phyloP scores from a whole-genome alignment of 2,888 invertebrate species.

The Cacoxenus indagator region DNA sequence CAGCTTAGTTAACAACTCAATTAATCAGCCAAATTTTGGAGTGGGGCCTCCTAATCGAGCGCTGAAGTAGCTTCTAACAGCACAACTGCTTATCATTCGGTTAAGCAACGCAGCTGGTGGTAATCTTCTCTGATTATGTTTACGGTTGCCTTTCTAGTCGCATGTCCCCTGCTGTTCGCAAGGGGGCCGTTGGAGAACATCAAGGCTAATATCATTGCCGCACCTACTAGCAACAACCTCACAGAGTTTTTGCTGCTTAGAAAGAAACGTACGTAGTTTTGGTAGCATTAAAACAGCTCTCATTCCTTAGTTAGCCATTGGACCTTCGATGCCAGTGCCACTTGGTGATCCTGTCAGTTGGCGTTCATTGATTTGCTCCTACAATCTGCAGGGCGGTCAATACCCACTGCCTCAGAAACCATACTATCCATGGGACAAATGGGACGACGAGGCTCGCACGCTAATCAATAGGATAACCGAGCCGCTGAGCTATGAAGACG shows the following conservation, averaged over 20 bases:
- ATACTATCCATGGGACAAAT: conserved; percentile 53
- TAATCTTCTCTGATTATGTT: too few species aligned
- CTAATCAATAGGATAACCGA: conserved; percentile 32
- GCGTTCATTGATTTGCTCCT: conserved; percentile 49
- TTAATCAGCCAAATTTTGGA: too few species aligned
- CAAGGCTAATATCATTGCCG: not conserved
- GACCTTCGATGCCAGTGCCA: conserved; percentile 47
- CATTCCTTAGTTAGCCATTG: conserved; percentile 24
- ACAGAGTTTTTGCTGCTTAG: conserved; percentile 3
- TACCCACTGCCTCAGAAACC: conserved; percentile 49
- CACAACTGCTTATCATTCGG: too few species aligned
- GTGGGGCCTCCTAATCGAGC: not conserved
- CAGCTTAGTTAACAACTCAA: not conserved
- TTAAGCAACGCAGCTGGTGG: too few species aligned
- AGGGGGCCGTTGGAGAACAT: not conserved
- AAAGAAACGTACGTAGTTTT: conserved; percentile 10
- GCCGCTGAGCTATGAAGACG: conserved; percentile 30
- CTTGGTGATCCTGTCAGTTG: conserved; percentile 52
- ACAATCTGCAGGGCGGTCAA: conserved; percentile 49
- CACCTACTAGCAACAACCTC: not conserved
- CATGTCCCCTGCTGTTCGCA: conserved; percentile 1
- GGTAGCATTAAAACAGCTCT: not conserved
- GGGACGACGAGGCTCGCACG: conserved; percentile 48
- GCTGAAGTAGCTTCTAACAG: too few species aligned
- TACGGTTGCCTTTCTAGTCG: too few species aligned